Conservation (phyloP, 2,888 invertebrate genomes). For the Sceliomorpha sp. region DNA sequence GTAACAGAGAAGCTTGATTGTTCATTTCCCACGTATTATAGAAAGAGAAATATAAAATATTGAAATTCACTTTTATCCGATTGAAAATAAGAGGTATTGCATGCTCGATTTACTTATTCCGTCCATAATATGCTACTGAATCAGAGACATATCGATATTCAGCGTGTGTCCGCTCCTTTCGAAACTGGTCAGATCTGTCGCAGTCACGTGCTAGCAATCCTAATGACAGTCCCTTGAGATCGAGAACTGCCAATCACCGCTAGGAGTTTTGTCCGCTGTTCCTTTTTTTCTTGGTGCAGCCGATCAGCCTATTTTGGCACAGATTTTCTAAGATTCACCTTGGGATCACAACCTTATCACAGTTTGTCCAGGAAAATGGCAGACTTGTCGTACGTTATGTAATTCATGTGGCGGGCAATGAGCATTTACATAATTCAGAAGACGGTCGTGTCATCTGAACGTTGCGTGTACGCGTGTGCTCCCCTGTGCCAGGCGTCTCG, state of each 20-base stretch:
- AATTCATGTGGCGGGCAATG: conserved; percentile 41
- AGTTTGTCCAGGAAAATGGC: conserved; percentile 14
- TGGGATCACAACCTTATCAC: no score
- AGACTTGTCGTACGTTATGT: conserved; percentile 18
- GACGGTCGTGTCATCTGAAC: conserved; percentile 49
- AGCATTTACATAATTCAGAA: conserved; percentile 53
- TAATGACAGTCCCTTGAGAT: conserved; percentile 68
- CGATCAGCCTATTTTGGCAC: conserved; percentile 37
- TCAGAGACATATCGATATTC: conserved; percentile 61
- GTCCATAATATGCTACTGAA: conserved; percentile 33
- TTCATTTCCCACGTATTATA: no score
- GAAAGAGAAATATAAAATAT: no score
- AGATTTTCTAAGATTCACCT: conserved; percentile 40
- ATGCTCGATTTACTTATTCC: conserved; percentile 45
- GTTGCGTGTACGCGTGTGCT: conserved; percentile 47
- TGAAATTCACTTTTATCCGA: no score
- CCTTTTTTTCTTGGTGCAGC: conserved; percentile 23
- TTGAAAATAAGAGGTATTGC: conserved; percentile 10
- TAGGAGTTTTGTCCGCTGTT: conserved; percentile 59
- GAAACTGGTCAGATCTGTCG: conserved; percentile 61
- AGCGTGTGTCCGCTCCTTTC: conserved; percentile 49
- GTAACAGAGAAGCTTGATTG: no score
- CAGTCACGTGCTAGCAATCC: conserved; percentile 67
- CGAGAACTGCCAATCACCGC: conserved; percentile 68
- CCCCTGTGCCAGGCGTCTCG: conserved; percentile 38